These are phyloP conservation scores for Lacerta bilineata DNA, from an alignment of 2,797 vertebrate genomes.

Conservation along the genomic window DNA sequence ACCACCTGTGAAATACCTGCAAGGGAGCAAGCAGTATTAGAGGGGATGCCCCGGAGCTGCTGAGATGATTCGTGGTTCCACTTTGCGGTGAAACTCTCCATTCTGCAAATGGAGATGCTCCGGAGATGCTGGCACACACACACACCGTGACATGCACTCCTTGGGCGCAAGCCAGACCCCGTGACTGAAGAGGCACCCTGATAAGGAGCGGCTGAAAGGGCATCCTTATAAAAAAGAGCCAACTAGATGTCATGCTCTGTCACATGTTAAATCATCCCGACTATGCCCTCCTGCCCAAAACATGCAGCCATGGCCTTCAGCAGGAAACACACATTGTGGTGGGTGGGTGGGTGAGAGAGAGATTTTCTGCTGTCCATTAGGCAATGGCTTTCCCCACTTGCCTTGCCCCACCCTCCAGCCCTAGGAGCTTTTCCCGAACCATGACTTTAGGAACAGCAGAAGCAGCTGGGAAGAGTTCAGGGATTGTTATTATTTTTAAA, in stretches of 20 bases:
- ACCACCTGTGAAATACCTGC: slow-evolving; percentile 97
- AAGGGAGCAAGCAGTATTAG: accelerated
- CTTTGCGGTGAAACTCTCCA: background rate
- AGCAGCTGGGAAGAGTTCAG: no score
- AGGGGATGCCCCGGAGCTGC: background rate
- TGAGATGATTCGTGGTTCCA: accelerated
- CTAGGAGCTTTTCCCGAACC: no score
- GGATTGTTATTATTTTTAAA: no score
- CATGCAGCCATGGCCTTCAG: background rate
- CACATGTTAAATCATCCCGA: background rate
- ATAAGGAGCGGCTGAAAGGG: background rate
- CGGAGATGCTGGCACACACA: background rate
- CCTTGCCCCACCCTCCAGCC: no score
- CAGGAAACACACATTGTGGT: background rate
- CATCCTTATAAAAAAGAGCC: background rate
- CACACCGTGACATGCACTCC: background rate
- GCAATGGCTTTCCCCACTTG: no score
- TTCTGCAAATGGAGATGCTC: background rate
- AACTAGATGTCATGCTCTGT: no score
- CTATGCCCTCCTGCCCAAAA: background rate
- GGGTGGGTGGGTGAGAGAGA: no score
- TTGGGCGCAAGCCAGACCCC: background rate
- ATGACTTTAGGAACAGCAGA: no score
- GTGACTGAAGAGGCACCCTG: background rate
- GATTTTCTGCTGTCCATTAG: no score